Conservation (phyloP, 2,113 vertebrate species). For the Ammospiza nelsoni region DNA sequence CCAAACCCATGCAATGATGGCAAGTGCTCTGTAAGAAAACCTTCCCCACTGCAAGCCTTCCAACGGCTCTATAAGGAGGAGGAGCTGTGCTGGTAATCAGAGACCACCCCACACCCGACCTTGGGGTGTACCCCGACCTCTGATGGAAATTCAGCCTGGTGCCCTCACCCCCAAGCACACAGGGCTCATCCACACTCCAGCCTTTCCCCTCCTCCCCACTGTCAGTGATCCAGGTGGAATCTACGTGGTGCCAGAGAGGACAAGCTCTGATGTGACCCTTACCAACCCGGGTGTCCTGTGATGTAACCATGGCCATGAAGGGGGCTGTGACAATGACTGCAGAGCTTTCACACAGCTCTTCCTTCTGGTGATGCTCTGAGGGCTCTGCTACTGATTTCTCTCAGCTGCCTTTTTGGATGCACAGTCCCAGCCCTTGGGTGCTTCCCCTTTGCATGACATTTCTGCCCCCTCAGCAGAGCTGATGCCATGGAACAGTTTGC, state of each 20-base stretch:
- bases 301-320: not conserved
- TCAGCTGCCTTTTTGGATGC: not conserved
- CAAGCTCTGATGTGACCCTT: not conserved
- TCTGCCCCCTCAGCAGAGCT: not conserved
- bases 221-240: not conserved
- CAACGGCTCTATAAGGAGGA: not conserved
- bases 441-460: not conserved
- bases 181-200: too few species aligned
- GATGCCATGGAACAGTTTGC: not conserved
- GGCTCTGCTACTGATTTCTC: not conserved
- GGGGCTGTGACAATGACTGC: not conserved
- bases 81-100: not conserved
- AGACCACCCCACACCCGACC: not conserved
- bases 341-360: not conserved
- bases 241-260: not conserved
- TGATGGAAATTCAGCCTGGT: not conserved
- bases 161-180: not conserved
- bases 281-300: not conserved
- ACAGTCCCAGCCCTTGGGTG: not conserved
- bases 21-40: not conserved
- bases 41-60: not conserved
- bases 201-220: too few species aligned
- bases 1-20: fast-evolving
- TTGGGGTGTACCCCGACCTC: fast-evolving
- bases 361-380: not conserved